Conservation (phyloP, 1,140 invertebrate species). For the Aradophagus sp. region DNA sequence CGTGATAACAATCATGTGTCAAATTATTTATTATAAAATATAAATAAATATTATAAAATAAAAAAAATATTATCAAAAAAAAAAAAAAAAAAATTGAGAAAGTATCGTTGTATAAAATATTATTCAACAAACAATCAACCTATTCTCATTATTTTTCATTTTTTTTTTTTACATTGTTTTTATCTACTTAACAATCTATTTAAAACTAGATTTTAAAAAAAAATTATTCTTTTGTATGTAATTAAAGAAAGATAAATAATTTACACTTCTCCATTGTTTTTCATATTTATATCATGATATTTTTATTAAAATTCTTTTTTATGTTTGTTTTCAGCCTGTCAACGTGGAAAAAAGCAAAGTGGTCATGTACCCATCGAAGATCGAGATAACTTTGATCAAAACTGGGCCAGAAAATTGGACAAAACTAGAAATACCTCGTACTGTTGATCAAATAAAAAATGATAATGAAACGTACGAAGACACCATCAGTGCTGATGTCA, state of each 20-base stretch:
- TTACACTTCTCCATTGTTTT: background rate
- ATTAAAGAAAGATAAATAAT: background rate
- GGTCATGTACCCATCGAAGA: conserved; percentile 92
- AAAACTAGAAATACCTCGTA: conserved; percentile 81
- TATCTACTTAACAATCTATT: no score
- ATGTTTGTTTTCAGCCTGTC: conserved; percentile 78
- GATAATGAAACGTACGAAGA: conserved; percentile 64
- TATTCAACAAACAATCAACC: no score
- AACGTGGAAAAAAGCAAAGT: conserved; percentile 82
- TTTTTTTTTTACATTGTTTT: no score
- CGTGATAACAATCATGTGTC: no score
- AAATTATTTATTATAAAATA: background rate
- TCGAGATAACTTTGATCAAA: conserved; percentile 96
- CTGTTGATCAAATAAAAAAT: conserved; percentile 16
- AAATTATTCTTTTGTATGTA: background rate
- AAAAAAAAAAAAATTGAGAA: no score
- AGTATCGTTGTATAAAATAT: no score
- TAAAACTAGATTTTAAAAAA: no score
- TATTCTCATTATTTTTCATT: background rate
- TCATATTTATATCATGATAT: background rate
- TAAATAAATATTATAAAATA: background rate
- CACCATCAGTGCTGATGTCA: conserved; percentile 65
- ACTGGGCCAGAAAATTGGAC: conserved; percentile 88
- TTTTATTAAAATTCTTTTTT: background rate
- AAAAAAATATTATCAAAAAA: no score